Base-by-base conservation (phyloP, 2,888 invertebrate genomes). In the Elegia similella region DNA sequence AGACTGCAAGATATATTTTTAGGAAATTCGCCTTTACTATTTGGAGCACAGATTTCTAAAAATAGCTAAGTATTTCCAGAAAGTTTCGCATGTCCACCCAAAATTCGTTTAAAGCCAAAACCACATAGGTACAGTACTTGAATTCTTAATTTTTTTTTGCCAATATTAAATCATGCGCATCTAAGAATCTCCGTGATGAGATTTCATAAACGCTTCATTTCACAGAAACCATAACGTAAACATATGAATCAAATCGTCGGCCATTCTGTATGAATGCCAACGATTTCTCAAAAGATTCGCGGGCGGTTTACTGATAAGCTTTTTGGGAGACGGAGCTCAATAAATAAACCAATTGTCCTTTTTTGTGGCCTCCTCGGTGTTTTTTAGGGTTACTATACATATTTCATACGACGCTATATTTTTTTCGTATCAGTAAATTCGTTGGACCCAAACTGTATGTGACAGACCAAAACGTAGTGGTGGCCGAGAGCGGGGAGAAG, bases 141-240 rank as follows among this genome's bases (percentile, higher is more conserved):
- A 38, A 38, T 38, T 12, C n/a, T 1, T 12, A 38, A 38, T 38
- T 12, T 12, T 38, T 38, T 38, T 38, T n/a, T 8, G 10, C 5
- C 38, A 6, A 38, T 12, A 38, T 38, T 10, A 38, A 0, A 12
- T 38, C 38, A n/a, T n/a, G n/a, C n/a, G n/a, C 38, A 12, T 38
- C 38, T 38, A 5, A 44, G 44, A 44, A 44, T 13, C 29, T 10
- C 17, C 29, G 30, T 47, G 30, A 30, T 10, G 8, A 3, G 29
- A 23, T 30, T 47, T 29, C n/a, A n/a, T 47, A 30, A 47, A 13
- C 1, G 13, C 29, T n/a, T 8, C 5, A 10, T 15, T 30, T 50
- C 48, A 3, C 15, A 50, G 48, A 50, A 50, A 50, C 48, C 48
- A 50, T 32, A 47, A 34, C 13, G 2, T 15, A 50, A 32, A 50